Evolutionary conservation across 2,888 invertebrate genomes (phyloP).

Genomic region (Drosophila parthenogenetica): DNA sequence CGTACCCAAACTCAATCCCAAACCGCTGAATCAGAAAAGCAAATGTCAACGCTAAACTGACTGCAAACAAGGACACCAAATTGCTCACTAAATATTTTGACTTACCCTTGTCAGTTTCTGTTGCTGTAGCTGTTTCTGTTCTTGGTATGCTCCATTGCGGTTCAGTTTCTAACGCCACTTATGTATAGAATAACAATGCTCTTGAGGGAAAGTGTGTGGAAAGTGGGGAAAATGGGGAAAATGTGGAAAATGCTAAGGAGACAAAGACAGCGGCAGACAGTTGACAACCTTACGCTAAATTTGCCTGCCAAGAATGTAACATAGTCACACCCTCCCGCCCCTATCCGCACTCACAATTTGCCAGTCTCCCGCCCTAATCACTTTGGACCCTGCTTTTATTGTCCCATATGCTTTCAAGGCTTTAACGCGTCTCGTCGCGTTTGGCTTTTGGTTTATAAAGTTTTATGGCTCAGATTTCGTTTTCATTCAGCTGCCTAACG

Average conservation of each 20-base stretch:
- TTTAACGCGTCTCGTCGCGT: not conserved
- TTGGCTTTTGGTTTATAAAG: conserved; percentile 27
- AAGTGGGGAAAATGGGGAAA: not conserved
- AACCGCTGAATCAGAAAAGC: conserved; percentile 7
- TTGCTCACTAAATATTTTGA: conserved; percentile 47
- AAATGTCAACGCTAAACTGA: conserved; percentile 36
- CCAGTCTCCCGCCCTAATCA: not conserved
- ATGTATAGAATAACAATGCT: conserved; percentile 27
- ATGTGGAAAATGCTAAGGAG: not conserved
- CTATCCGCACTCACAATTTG: too few relatives aligned
- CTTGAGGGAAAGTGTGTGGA: not conserved
- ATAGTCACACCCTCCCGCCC: not conserved
- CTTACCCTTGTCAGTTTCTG: conserved; percentile 36
- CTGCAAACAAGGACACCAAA: conserved; percentile 29
- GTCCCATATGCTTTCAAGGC: conserved; percentile 22
- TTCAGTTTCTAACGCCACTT: conserved; percentile 31
- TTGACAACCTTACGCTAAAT: conserved; percentile 31
- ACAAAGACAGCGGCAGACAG: conserved; percentile 12
- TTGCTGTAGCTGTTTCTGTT: not conserved
- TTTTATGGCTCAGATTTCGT: conserved; percentile 25
- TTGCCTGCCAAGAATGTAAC: conserved; percentile 27
- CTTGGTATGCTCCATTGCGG: conserved; percentile 20
- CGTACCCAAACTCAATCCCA: too few relatives aligned
- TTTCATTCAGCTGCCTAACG: conserved; percentile 7
- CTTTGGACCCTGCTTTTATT: conserved; percentile 9